Conservation (phyloP, 1,140 invertebrate genomes). For the Bradynema listronoti region DNA sequence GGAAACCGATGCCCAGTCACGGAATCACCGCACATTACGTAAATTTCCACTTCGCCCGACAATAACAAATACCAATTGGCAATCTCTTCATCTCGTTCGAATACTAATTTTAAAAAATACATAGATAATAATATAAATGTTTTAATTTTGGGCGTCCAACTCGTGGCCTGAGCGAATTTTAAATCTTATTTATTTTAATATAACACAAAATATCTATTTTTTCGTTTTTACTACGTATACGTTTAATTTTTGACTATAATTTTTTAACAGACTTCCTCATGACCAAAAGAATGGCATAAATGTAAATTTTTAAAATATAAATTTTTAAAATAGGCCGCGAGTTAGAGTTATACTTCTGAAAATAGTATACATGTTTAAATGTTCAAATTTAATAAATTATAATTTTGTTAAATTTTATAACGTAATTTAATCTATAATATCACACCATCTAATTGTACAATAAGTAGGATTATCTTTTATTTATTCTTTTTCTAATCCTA, state of each 20-base stretch:
- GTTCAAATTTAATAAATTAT: background rate
- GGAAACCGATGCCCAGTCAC: background rate
- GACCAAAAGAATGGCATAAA: background rate
- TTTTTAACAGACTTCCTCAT: background rate
- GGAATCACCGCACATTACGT: slow-evolving; percentile 25
- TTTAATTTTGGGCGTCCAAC: background rate
- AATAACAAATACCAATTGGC: slow-evolving; percentile 50
- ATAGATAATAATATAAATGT: background rate
- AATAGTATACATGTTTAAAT: background rate
- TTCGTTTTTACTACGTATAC: no score
- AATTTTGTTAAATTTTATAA: background rate
- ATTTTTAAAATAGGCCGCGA: no score
- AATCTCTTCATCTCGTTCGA: slow-evolving; percentile 41
- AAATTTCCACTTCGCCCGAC: slow-evolving; percentile 53
- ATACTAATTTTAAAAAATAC: slow-evolving; percentile 35
- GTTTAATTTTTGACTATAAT: no score
- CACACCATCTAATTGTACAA: background rate
- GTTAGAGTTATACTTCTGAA: background rate
- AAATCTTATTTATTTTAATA: background rate
- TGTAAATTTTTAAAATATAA: no score
- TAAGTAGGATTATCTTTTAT: background rate
- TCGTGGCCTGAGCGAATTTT: background rate
- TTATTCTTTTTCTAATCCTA: slow-evolving; percentile 14
- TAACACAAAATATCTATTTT: no score
- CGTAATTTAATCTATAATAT: background rate